Base-by-base conservation (phyloP, 2,888 invertebrate genomes). In the Acronicta alni region DNA sequence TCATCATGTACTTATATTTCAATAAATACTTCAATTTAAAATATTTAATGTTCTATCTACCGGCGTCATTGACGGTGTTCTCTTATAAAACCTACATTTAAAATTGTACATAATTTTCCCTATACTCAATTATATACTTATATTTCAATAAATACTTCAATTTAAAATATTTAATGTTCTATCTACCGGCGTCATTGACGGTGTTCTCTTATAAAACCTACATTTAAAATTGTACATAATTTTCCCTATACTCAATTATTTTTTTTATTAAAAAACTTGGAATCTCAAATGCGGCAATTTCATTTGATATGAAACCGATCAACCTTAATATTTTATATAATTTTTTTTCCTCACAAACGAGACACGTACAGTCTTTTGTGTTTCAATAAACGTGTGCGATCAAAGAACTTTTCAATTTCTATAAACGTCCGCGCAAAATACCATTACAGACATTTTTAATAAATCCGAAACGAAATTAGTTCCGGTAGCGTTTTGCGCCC, bases 401-500 rank as follows among this genome's bases (percentile, higher is more conserved):
- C 73, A 77, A 79, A 75, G 72, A 73, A 61, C 61, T 77, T 73
- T 71, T 55, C 63, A 77, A 73, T 77, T 79, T 75, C 66, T 75
- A 66, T 66, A 73, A 69, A 67, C 61, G 71, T 75, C 68, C 63
- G 54, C 46, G 39, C 52, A 64, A 77, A 68, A 73, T 70, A 71
- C 62, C 67, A 64, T 75, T 72, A 62, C 44, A 57, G 67, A 67
- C 76, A 68, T 75, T 78, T 76, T 73, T 77, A 78, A 81, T 79
- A 75, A 74, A 74, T 74, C 68, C 57, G 20, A 63, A 75, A 69
- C 67, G 71, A 72, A 82, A 82, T 82, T 76, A 80, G 80, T 79
- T 76, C 75, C 73, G 66, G 55, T 39, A 65, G 59, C 66, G 62
- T 59, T 64, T 62, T 38, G 57, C 51, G 57, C 63, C 65, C 63